A percentile compares a stretch with the other conserved stretches of the same genome.
Conservation (phyloP, 1,140 invertebrate genomes). For the Hyphantria cunea region DNA sequence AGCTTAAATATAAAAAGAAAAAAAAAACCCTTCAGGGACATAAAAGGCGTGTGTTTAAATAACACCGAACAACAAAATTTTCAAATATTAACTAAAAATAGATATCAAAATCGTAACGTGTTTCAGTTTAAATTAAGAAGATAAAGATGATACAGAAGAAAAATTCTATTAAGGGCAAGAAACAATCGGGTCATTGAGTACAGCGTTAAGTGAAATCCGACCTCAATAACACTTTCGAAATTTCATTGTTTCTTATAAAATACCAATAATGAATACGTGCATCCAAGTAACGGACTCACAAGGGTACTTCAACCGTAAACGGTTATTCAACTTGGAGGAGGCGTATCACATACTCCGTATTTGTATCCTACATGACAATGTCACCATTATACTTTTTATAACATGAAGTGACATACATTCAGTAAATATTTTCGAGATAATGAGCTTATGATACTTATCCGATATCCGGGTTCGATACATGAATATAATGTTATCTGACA, state of each 20-base stretch:
- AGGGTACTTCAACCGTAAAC: conserved; percentile 43
- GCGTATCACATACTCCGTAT: conserved; percentile 16
- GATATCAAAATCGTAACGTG: no score
- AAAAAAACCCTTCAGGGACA: no score
- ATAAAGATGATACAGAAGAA: no score
- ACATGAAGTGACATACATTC: conserved; percentile 38
- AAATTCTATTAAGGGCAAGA: background rate
- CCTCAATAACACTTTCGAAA: conserved; percentile 1
- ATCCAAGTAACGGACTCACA: conserved; percentile 43
- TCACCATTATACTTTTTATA: conserved; percentile 55
- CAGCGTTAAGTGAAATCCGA: conserved; percentile 14
- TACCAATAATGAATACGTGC: conserved; percentile 5
- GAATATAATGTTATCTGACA: background rate
- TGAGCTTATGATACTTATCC: conserved; percentile 8
- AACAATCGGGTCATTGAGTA: background rate
- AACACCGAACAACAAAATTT: no score
- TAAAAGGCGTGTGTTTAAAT: no score
- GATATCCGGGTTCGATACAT: conserved; percentile 14
- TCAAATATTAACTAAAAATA: no score
- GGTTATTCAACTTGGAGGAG: conserved; percentile 51
- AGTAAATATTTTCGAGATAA: conserved; percentile 6
- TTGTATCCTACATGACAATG: conserved; percentile 25
- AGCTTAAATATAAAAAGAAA: no score
- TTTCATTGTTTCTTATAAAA: background rate
- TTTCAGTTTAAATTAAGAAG: no score